A percentile compares a stretch with the other conserved stretches of the same genome.
phyloP scores from a whole-genome alignment of 2,888 invertebrate species.

The Lasioglossum leucozonium region DNA sequence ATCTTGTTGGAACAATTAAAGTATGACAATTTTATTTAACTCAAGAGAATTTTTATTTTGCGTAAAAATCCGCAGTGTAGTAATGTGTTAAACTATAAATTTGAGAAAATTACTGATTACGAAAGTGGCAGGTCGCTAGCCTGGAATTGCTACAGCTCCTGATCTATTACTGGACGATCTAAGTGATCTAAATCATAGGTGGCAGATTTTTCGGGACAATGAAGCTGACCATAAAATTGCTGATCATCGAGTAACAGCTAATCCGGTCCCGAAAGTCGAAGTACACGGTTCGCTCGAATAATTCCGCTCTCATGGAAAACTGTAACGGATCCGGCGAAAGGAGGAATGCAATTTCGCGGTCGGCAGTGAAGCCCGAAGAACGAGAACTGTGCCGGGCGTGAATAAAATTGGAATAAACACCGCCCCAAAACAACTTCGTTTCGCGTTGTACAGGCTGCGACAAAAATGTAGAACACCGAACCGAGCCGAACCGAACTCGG shows the following conservation, averaged over 20 bases:
- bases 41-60: neutral
- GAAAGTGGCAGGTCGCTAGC: too few species aligned
- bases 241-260: neutral
- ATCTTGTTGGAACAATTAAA: neutral
- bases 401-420: constrained; percentile 60
- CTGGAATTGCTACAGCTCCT: neutral
- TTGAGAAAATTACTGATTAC: neutral
- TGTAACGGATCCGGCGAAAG: neutral
- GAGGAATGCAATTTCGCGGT: neutral
- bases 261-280: neutral
- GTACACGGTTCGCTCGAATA: neutral
- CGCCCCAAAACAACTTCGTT: constrained; percentile 34
- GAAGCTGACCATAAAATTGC: neutral
- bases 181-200: neutral
- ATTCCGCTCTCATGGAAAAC: neutral
- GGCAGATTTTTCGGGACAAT: neutral
- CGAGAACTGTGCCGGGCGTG: constrained; percentile 10
- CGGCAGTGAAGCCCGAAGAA: constrained; percentile 23
- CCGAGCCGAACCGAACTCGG: neutral
- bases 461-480: constrained; percentile 56
- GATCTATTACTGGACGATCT: neutral
- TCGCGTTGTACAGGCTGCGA: constrained; percentile 37
- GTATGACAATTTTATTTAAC: neutral
- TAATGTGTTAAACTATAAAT: neutral
- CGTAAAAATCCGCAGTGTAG: neutral